A percentile compares a stretch with the other conserved stretches of the same genome.
Conservation (phyloP, 2,888 invertebrate species). For the Patella pellucida region DNA sequence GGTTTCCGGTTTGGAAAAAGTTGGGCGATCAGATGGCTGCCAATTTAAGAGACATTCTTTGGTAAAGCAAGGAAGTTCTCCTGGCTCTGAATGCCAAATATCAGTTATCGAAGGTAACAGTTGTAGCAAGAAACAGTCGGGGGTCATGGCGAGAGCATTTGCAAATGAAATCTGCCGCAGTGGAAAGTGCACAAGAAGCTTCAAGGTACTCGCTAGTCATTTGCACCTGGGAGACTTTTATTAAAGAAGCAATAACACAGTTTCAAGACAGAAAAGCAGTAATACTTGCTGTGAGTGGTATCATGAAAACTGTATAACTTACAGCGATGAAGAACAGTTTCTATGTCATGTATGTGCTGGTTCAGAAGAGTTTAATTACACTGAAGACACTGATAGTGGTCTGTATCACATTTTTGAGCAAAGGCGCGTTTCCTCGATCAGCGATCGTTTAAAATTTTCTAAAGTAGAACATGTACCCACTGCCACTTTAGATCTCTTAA, state of each 20-base stretch:
- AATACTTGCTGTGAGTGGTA: background rate
- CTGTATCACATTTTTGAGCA: background rate
- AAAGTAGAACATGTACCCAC: background rate
- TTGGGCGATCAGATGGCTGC: background rate
- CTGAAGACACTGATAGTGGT: too few species aligned
- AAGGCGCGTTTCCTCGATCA: background rate
- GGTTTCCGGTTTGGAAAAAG: background rate
- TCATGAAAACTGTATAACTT: background rate
- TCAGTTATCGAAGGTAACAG: background rate
- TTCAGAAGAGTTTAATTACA: too few species aligned
- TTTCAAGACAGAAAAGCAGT: too few species aligned
- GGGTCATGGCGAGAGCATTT: background rate
- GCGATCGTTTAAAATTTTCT: background rate
- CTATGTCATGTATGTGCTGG: too few species aligned
- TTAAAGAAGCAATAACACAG: too few species aligned
- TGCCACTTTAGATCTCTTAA: too few species aligned
- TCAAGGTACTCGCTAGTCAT: background rate
- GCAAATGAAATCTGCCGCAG: background rate
- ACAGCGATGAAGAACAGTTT: background rate
- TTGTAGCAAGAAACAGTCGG: background rate
- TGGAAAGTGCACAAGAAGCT: too few species aligned
- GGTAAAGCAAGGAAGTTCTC: background rate
- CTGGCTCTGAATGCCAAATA: background rate
- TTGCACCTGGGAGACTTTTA: too few species aligned
- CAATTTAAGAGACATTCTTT: conserved; percentile 3